Percentiles rank a stretch among this genome's conserved stretches.
Evolutionary conservation across 2,888 invertebrate genomes (phyloP).

Genomic region (Xylophagus ater): DNA sequence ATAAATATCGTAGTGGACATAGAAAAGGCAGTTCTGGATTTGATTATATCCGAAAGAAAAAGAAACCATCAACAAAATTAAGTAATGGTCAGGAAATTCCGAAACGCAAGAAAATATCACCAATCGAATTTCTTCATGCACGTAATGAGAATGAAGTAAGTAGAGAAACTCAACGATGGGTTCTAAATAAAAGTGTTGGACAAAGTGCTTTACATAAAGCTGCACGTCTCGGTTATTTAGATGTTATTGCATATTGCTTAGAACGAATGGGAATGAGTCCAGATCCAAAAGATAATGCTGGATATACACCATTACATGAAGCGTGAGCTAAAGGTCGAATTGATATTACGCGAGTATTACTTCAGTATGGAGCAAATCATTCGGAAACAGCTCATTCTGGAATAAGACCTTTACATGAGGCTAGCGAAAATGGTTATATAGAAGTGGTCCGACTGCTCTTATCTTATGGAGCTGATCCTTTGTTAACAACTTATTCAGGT

Average conservation of each 20-base stretch:
- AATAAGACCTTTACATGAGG: slow-evolving; percentile 88
- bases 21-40: slow-evolving; percentile 46
- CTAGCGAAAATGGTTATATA: slow-evolving; percentile 80
- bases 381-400: slow-evolving; percentile 88
- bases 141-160: slow-evolving; percentile 54
- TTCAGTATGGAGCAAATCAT: slow-evolving; percentile 83
- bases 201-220: slow-evolving; percentile 88
- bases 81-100: slow-evolving; percentile 34
- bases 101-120: slow-evolving; percentile 36
- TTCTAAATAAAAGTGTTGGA: slow-evolving; percentile 87
- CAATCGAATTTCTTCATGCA: slow-evolving; percentile 15
- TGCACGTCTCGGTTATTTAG: slow-evolving; percentile 78
- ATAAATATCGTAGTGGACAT: slow-evolving; percentile 24
- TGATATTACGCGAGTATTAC: slow-evolving; percentile 69
- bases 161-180: slow-evolving; percentile 80
- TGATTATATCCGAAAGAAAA: slow-evolving; percentile 82
- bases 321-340: slow-evolving; percentile 82
- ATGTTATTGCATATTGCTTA: slow-evolving; percentile 81
- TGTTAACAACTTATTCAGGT: slow-evolving; percentile 79
- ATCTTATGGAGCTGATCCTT: slow-evolving; percentile 86
- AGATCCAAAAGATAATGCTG: slow-evolving; percentile 84
- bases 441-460: slow-evolving; percentile 79
- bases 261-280: slow-evolving; percentile 74
- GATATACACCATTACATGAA: slow-evolving; percentile 87
- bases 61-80: slow-evolving; percentile 51